Evolutionary conservation across 2,888 invertebrate genomes (phyloP).

Genomic region (Eretmocerus hayati): DNA sequence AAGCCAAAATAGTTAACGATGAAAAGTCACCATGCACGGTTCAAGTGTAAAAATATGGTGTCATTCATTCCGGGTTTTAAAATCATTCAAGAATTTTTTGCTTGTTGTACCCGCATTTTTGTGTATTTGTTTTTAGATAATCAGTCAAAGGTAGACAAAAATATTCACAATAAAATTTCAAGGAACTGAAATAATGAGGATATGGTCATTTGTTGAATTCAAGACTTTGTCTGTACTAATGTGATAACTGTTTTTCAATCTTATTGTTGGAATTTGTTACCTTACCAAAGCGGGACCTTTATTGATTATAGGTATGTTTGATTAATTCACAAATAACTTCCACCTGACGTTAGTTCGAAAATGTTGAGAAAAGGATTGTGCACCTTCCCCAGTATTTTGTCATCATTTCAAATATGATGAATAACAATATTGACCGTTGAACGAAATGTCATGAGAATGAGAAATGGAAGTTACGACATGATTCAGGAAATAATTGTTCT

Average conservation of each 20-base stretch:
- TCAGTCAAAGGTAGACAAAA: too few relatives aligned
- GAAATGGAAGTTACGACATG: conserved; percentile 30
- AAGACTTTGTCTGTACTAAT: too few relatives aligned
- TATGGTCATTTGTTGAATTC: too few relatives aligned
- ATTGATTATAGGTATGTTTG: too few relatives aligned
- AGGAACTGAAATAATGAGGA: too few relatives aligned
- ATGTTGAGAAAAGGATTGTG: too few relatives aligned
- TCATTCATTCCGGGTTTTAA: conserved; percentile 37
- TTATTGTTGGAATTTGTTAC: too few relatives aligned
- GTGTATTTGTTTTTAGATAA: too few relatives aligned
- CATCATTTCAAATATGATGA: conserved; percentile 25
- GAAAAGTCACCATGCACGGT: conserved; percentile 15
- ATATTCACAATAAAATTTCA: too few relatives aligned
- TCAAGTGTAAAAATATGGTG: conserved; percentile 28
- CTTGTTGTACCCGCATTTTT: conserved; percentile 40
- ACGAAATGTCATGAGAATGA: conserved; percentile 4
- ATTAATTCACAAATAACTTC: conserved; percentile 3
- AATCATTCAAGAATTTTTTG: conserved; percentile 28
- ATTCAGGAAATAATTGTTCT: conserved; percentile 40
- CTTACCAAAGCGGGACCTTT: too few relatives aligned
- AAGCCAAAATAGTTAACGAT: conserved; percentile 36
- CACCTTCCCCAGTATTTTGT: conserved; percentile 26
- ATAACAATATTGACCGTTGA: conserved; percentile 13
- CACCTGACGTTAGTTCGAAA: too few relatives aligned
- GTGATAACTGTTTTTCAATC: too few relatives aligned